Percentiles rank a stretch among this genome's conserved stretches.
Evolutionary conservation across 2,113 vertebrate species (phyloP).

Genomic region (Motacilla alba): DNA sequence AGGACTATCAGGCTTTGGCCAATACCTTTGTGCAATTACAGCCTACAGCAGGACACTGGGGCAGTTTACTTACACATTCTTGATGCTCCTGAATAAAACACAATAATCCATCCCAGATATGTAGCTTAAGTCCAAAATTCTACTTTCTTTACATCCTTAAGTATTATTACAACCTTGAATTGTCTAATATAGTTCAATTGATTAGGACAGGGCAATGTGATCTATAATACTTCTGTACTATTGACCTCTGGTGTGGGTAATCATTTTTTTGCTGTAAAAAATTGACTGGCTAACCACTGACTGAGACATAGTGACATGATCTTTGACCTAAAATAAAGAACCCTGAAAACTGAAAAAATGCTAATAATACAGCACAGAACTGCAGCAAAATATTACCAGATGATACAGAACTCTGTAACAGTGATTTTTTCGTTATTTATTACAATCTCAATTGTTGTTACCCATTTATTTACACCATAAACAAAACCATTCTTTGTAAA

Average conservation of each 20-base stretch:
- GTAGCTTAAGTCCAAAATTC: not conserved
- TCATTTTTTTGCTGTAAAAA: constrained; percentile 17
- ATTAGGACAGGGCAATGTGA: not conserved
- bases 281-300: constrained; percentile 1
- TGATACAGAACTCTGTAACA: not conserved
- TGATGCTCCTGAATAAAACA: not conserved
- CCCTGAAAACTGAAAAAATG: not conserved
- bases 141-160: not conserved
- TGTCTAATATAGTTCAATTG: not conserved
- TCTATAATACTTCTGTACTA: not conserved
- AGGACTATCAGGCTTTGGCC: not conserved
- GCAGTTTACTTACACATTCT: not conserved
- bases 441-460: not conserved
- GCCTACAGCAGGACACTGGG: not conserved
- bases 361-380: not conserved
- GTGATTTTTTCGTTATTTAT: not conserved
- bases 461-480: not conserved
- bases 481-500: not conserved
- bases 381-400: not conserved
- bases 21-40: not conserved
- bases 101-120: not conserved
- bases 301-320: not conserved
- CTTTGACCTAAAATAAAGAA: constrained; percentile 22
- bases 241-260: not conserved
- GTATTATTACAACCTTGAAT: not conserved